Evolutionary conservation across 2,113 vertebrate genomes (phyloP).

Genomic region (Hiodon alosoides): DNA sequence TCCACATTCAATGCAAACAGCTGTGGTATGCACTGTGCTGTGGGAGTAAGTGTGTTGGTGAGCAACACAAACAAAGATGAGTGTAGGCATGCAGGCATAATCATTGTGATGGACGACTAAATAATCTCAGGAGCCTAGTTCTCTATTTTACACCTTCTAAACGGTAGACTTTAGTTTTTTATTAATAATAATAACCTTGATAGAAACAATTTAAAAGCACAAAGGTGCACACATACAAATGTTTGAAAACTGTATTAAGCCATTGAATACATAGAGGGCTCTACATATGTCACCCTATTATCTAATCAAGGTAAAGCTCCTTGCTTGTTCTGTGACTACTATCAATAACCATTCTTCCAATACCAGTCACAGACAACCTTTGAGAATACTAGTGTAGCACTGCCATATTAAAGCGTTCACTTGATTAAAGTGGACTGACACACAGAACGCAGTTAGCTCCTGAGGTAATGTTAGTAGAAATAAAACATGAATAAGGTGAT

Average conservation of each 20-base stretch:
- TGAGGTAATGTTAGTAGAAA: background rate
- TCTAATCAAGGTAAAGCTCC: background rate
- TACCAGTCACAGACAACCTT: slow-evolving; percentile 2
- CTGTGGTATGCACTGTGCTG: slow-evolving; percentile 52
- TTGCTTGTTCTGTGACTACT: slow-evolving; percentile 14
- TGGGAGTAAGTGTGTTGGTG: slow-evolving; percentile 58
- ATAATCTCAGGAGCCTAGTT: slow-evolving; percentile 58
- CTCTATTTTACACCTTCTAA: slow-evolving; percentile 39
- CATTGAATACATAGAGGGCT: too few relatives aligned
- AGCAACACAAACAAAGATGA: slow-evolving; percentile 53
- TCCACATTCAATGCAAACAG: slow-evolving; percentile 50
- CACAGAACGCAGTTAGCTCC: slow-evolving; percentile 1
- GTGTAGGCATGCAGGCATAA: slow-evolving; percentile 59
- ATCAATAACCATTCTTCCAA: background rate
- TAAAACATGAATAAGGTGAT: background rate
- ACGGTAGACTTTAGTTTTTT: background rate
- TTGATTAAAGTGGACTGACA: background rate
- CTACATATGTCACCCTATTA: too few relatives aligned
- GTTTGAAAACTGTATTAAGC: too few relatives aligned
- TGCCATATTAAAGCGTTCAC: background rate
- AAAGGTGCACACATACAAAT: too few relatives aligned
- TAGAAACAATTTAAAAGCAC: too few relatives aligned
- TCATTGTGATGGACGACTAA: slow-evolving; percentile 59
- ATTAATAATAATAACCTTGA: background rate
- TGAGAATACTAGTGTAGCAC: background rate